A percentile compares a stretch with the other conserved stretches of the same genome.
phyloP scores from a whole-genome alignment of 2,113 vertebrate species.

The Ceyx melanurus region DNA sequence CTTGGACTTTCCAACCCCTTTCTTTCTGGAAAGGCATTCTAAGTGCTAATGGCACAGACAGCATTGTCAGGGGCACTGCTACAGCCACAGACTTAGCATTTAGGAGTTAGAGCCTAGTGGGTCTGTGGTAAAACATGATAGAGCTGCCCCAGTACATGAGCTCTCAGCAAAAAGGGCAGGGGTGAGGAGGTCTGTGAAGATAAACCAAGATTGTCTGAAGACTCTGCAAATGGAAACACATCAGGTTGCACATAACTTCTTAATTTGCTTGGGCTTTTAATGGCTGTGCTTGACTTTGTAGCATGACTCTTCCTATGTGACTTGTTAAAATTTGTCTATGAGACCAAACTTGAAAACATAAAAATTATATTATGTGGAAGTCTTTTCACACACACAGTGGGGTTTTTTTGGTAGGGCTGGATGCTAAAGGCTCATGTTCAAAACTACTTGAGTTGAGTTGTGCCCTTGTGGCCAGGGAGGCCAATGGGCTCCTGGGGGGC shows the following conservation, averaged over 20 bases:
- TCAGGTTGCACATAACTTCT: background rate
- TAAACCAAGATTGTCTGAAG: conserved; percentile 21
- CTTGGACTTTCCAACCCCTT: background rate
- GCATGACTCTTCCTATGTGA: background rate
- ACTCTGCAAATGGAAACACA: background rate
- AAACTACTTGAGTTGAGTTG: background rate
- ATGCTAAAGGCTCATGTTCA: background rate
- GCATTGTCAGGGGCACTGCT: background rate
- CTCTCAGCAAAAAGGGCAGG: background rate
- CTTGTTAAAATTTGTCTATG: background rate
- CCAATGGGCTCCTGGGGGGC: no score
- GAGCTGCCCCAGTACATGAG: background rate
- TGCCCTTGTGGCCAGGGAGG: no score
- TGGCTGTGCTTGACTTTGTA: background rate
- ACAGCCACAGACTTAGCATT: background rate
- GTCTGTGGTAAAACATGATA: background rate
- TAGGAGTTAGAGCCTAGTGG: background rate
- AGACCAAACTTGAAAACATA: background rate
- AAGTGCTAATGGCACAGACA: background rate
- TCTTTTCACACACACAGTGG: background rate
- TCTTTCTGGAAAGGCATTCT: background rate
- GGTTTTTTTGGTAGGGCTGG: background rate
- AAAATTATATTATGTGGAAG: background rate
- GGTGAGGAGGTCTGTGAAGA: background rate
- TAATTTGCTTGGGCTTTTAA: background rate